phyloP scores from a whole-genome alignment of 2,797 vertebrate genomes.

The Hylomyscus alleni region DNA sequence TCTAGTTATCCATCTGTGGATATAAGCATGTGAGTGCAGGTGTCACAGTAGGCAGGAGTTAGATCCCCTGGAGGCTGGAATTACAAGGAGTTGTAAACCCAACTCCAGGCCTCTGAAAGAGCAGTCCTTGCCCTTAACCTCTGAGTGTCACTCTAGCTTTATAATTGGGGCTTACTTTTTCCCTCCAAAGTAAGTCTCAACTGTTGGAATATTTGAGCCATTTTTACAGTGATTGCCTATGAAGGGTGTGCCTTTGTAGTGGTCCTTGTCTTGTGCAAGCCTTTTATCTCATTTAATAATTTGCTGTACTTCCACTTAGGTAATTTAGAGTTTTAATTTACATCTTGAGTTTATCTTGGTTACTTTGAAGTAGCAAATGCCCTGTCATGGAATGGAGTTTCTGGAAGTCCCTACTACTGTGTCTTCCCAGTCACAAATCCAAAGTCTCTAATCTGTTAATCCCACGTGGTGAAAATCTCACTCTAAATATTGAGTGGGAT shows the following conservation, averaged over 20 bases:
- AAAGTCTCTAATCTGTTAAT: neutral
- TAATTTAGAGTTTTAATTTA: neutral
- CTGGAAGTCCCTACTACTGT: neutral
- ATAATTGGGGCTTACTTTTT: neutral
- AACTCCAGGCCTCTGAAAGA: neutral
- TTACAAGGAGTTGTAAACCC: neutral
- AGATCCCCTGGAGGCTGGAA: neutral
- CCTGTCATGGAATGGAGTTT: neutral
- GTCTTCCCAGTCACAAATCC: neutral
- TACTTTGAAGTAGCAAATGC: constrained; percentile 5
- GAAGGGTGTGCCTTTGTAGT: neutral
- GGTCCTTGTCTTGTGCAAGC: neutral
- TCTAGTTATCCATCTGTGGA: neutral
- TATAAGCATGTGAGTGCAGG: neutral
- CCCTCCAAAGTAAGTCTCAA: neutral
- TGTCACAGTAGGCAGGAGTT: neutral
- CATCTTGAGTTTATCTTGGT: neutral
- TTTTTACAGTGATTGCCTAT: neutral
- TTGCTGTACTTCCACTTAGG: neutral
- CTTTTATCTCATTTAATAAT: neutral
- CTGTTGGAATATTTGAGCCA: constrained; percentile 2
- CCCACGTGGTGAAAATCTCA: neutral
- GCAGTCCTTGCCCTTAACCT: neutral
- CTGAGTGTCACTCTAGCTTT: neutral
- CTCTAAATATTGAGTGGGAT: neutral